These are phyloP conservation scores for Eolophus roseicapilla DNA, from an alignment of 2,113 vertebrate species.

Conservation along the genomic window DNA sequence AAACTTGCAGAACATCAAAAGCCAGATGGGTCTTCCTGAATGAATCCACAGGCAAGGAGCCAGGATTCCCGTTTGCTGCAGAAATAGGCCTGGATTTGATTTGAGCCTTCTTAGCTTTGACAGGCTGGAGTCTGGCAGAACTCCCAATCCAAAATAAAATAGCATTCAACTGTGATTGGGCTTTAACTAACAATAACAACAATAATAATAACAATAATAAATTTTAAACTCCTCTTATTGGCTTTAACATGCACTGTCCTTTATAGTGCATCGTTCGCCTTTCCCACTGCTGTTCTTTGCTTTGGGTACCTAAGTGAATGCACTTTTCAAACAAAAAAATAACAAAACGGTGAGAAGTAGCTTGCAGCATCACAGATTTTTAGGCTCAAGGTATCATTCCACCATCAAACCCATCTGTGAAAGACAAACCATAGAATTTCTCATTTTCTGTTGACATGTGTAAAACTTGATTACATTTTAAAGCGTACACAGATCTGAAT, in stretches of 20 bases:
- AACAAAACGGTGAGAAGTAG: neutral
- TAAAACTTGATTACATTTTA: neutral
- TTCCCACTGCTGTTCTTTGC: neutral
- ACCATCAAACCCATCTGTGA: neutral
- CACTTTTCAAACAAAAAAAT: neutral
- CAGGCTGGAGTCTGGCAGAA: slow-evolving; percentile 71
- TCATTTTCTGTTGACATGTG: neutral
- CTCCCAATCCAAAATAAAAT: slow-evolving; percentile 74
- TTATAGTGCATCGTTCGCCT: neutral
- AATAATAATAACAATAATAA: slow-evolving; percentile 34
- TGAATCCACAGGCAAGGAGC: slow-evolving; percentile 69
- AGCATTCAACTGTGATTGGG: slow-evolving; percentile 67
- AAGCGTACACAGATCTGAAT: neutral
- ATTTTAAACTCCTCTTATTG: slow-evolving; percentile 51
- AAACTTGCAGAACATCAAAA: slow-evolving; percentile 74
- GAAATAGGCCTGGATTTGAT: slow-evolving; percentile 79
- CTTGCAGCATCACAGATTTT: neutral
- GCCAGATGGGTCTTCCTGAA: slow-evolving; percentile 75
- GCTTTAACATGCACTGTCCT: neutral
- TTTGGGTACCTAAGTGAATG: neutral
- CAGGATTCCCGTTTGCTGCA: slow-evolving; percentile 70
- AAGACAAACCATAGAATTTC: neutral
- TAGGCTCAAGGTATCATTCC: neutral
- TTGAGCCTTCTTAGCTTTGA: slow-evolving; percentile 73
- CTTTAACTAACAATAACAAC: slow-evolving; percentile 49